Evolutionary conservation across 1,140 invertebrate species (phyloP), one percentile per base, ranked within the genome.

Genomic region (Phymorhynchus buccinoides): DNA sequence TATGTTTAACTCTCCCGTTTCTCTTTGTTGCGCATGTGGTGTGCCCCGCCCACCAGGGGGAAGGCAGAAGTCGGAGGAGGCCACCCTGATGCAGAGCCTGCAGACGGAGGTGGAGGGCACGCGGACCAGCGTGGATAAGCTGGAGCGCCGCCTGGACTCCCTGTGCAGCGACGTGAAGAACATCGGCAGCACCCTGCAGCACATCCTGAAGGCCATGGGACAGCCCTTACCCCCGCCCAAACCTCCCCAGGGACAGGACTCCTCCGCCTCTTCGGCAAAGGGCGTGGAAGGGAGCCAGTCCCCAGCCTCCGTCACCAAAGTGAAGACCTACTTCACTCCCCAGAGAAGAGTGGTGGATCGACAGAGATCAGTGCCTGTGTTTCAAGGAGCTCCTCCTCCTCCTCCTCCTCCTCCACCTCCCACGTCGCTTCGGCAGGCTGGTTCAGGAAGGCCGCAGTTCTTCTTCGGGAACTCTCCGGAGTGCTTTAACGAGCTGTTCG

Each of bases 31-130:
- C n/a, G n/a, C n/a, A n/a, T n/a, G n/a, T 52, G 48, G 48, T 52
- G 12, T 18, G 12, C 12, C 48, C 12, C 22, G 48, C 48, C 14
- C 56, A 52, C 30, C 56, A 83, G 80, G 44, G 9, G 30, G 81
- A 12, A 32, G 35, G 9, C 62, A 44, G 48, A 78, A 80, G 56
- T 79, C 85, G 1, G 75, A 81, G 73, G 82, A 84, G 56, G 37
- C 79, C n/a, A 85, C 83, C 7, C 83, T 88, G 75, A 84, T 88
- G 3, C 86, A 88, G 84, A 88, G 78, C 18, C 83, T 88, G 9
- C 88, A 88, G 75, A 73, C 82, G 41, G 86, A 88, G 62, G 83
- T 88, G 73, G 88, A 88, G 35, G 84, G 84, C 41, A 88, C 88
- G 9, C 68, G 88, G 12, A 83, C 73, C 48, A 56, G 82, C 3